Conservation (phyloP, 2,888 invertebrate species). For the Synergus itoensis region DNA sequence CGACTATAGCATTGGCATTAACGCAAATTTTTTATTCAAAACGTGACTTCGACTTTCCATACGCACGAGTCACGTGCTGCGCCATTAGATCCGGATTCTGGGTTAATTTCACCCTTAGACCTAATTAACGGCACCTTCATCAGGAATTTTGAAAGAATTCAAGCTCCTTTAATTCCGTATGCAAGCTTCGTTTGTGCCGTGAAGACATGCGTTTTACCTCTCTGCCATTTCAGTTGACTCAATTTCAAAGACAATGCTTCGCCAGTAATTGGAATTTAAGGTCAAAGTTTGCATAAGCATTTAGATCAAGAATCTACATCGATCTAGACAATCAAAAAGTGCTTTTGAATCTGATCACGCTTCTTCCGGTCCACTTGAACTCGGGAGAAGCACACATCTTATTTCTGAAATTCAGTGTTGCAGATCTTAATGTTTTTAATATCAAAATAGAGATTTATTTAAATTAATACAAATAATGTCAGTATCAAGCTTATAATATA, state of each 20-base stretch:
- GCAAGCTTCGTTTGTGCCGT: slow-evolving; percentile 31
- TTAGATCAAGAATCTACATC: slow-evolving; percentile 50
- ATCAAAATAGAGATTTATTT: too few relatives aligned
- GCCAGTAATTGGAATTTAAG: slow-evolving; percentile 65
- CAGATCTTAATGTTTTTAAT: too few relatives aligned
- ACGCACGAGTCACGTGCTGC: slow-evolving; percentile 50
- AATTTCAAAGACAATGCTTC: slow-evolving; percentile 63
- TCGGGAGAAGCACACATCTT: neutral
- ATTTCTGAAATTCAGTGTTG: neutral
- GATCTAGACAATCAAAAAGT: neutral
- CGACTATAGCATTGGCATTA: slow-evolving; percentile 60
- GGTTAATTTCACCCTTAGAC: slow-evolving; percentile 62
- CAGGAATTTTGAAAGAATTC: neutral
- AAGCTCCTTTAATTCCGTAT: slow-evolving; percentile 35
- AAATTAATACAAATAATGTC: too few relatives aligned
- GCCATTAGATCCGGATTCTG: slow-evolving; percentile 61
- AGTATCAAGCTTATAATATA: too few relatives aligned
- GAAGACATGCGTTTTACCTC: slow-evolving; percentile 26
- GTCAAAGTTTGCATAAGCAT: slow-evolving; percentile 65
- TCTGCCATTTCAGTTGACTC: slow-evolving; percentile 55
- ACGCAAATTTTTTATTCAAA: slow-evolving; percentile 62
- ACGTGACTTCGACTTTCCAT: slow-evolving; percentile 69
- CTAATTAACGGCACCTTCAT: slow-evolving; percentile 37
- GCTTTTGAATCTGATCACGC: neutral
- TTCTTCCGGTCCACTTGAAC: neutral